phyloP scores from a whole-genome alignment of 2,797 vertebrate species.

The Argentina silus region DNA sequence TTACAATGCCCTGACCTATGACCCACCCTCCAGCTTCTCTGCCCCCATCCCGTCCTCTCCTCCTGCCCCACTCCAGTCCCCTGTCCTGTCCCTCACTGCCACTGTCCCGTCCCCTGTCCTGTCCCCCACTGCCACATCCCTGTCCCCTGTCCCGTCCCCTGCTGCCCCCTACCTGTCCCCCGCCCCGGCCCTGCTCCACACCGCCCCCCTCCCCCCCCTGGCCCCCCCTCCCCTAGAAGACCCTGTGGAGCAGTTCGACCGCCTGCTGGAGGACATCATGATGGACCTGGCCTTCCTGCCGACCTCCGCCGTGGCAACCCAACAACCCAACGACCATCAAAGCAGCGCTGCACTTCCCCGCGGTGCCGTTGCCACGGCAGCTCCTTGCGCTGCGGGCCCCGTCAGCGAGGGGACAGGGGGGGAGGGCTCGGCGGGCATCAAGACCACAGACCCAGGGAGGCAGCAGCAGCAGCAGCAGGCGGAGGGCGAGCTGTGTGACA shows the following conservation, averaged over 20 bases:
- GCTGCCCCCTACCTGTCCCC: conserved; percentile 10
- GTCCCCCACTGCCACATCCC: not conserved
- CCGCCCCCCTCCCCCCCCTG: conserved; percentile 24
- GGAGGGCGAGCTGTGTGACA: conserved; percentile 61
- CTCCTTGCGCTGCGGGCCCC: conserved; percentile 5
- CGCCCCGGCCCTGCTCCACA: conserved; percentile 41
- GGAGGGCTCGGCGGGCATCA: not conserved
- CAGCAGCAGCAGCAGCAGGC: conserved; percentile 48
- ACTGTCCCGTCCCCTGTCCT: conserved; percentile 27
- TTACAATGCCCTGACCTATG: not conserved
- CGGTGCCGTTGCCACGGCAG: not conserved
- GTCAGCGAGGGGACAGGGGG: not conserved
- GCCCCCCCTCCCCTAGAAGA: conserved; percentile 16
- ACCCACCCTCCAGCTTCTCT: not conserved
- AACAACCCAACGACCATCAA: not conserved
- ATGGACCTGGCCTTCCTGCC: conserved; percentile 66
- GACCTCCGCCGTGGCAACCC: conserved; percentile 7
- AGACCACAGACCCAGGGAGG: not conserved
- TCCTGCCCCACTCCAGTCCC: not conserved
- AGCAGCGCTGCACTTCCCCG: not conserved
- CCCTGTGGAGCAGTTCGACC: conserved; percentile 60
- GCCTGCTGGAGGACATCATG: conserved; percentile 73
- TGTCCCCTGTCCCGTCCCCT: not conserved
- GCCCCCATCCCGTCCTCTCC: not conserved
- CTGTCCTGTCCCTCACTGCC: conserved; percentile 5